Evolutionary conservation across 2,888 invertebrate genomes (phyloP).

Genomic region (Thelaira solivaga): DNA sequence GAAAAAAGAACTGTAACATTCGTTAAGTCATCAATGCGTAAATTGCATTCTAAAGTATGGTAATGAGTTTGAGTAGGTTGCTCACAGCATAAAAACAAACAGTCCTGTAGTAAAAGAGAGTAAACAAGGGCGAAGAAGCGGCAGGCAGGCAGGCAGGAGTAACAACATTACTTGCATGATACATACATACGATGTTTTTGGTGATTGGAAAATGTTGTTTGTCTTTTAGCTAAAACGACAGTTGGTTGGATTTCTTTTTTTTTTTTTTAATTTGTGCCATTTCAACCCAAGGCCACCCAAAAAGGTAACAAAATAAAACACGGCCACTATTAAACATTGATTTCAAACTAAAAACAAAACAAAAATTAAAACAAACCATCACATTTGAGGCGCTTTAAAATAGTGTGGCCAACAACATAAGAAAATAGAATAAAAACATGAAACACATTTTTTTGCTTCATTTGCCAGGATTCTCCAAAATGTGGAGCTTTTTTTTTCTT

Average conservation of each 20-base stretch:
- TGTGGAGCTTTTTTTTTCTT: conserved; percentile 28
- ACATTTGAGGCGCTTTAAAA: conserved; percentile 54
- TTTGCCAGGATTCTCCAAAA: conserved; percentile 41
- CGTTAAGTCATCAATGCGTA: conserved; percentile 58
- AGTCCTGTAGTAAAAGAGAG: background rate
- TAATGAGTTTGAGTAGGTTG: conserved; percentile 57
- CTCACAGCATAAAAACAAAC: background rate
- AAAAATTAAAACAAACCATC: conserved; percentile 25
- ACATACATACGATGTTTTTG: conserved; percentile 49
- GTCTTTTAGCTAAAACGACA: conserved; percentile 61
- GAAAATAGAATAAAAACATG: conserved; percentile 27
- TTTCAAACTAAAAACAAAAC: conserved; percentile 31
- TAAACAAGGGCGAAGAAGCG: conserved; percentile 4
- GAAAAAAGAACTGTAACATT: background rate
- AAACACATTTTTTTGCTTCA: conserved; percentile 37
- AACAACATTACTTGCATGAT: conserved; percentile 40
- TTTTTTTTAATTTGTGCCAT: background rate
- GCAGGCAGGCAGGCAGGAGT: background rate
- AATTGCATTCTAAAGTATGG: conserved; percentile 58
- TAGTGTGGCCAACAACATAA: conserved; percentile 1
- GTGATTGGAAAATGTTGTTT: conserved; percentile 64
- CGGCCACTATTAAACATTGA: conserved; percentile 44
- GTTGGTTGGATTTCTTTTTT: conserved; percentile 25
- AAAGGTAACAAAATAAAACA: conserved; percentile 58
- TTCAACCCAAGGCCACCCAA: conserved; percentile 70